Conservation (phyloP, 2,113 vertebrate species). For the Trogon surrucura region DNA sequence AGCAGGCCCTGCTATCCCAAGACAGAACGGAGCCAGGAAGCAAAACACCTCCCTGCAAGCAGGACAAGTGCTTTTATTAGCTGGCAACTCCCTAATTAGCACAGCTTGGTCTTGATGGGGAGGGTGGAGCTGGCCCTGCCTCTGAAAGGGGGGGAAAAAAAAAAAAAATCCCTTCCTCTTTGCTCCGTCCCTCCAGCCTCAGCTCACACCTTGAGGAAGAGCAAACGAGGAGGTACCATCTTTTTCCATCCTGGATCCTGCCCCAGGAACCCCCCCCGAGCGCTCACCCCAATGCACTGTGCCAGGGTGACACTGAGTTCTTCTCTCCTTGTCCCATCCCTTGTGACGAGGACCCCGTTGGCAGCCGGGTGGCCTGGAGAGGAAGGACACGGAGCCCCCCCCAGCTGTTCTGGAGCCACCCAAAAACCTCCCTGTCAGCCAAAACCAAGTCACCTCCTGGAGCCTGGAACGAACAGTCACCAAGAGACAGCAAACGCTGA, state of each 20-base stretch:
- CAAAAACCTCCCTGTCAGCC: not conserved
- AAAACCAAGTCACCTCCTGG: not conserved
- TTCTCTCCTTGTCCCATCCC: not conserved
- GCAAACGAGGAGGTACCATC: not conserved
- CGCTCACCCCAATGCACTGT: fast-evolving
- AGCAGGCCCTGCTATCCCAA: fast-evolving
- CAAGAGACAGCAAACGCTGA: constrained; percentile 56
- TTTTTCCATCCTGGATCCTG: not conserved
- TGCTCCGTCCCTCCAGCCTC: not conserved
- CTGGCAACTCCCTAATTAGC: not conserved
- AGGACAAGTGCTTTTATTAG: not conserved
- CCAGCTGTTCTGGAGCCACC: not conserved
- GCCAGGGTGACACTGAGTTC: not conserved
- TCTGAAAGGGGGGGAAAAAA: fast-evolving
- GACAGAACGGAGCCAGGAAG: fast-evolving
- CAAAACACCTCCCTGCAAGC: fast-evolving
- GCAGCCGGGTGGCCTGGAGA: not conserved
- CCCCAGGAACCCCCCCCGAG: not conserved
- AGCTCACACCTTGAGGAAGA: not conserved
- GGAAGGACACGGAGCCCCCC: not conserved
- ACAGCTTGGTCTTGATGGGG: not conserved
- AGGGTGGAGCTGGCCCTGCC: not conserved
- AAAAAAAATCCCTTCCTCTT: not conserved
- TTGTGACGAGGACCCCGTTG: fast-evolving
- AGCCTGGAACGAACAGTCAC: not conserved